Evolutionary conservation across 2,113 vertebrate genomes (phyloP).

Genomic region (Camelus dromedarius): DNA sequence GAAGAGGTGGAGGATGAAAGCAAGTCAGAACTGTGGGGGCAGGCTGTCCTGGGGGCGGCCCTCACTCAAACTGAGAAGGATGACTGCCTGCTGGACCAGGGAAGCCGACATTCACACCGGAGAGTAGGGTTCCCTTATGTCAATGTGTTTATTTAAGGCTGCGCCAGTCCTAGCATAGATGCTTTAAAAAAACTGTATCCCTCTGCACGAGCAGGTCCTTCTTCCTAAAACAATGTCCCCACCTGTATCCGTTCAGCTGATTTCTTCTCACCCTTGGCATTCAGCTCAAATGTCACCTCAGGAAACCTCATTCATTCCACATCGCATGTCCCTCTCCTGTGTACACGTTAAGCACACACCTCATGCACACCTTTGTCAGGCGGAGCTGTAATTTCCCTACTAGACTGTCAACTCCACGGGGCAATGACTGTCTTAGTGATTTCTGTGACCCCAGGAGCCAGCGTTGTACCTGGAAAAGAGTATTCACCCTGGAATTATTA

Average conservation of each 20-base stretch:
- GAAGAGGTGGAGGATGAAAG: background rate
- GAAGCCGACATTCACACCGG: background rate
- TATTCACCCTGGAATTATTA: background rate
- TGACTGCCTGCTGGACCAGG: too few species aligned
- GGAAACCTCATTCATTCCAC: background rate
- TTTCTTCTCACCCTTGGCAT: background rate
- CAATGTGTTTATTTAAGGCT: background rate
- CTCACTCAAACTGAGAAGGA: too few species aligned
- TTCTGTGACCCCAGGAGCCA: background rate
- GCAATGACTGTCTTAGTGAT: background rate
- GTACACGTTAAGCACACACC: fast-evolving
- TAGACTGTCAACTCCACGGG: fast-evolving
- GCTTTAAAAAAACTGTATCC: too few species aligned
- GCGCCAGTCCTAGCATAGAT: too few species aligned
- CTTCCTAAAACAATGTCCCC: background rate
- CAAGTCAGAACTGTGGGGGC: background rate
- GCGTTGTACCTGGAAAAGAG: background rate
- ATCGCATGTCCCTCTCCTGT: fast-evolving
- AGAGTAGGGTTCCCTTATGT: background rate
- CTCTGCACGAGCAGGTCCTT: background rate
- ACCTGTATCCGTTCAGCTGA: background rate
- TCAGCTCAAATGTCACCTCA: background rate
- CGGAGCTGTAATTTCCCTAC: background rate
- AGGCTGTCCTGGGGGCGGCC: fast-evolving
- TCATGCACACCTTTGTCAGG: background rate